Evolutionary conservation across 53 echinoderm and acorn worm genomes (phyloP).

Genomic region (Mesocentrotus franciscanus): DNA sequence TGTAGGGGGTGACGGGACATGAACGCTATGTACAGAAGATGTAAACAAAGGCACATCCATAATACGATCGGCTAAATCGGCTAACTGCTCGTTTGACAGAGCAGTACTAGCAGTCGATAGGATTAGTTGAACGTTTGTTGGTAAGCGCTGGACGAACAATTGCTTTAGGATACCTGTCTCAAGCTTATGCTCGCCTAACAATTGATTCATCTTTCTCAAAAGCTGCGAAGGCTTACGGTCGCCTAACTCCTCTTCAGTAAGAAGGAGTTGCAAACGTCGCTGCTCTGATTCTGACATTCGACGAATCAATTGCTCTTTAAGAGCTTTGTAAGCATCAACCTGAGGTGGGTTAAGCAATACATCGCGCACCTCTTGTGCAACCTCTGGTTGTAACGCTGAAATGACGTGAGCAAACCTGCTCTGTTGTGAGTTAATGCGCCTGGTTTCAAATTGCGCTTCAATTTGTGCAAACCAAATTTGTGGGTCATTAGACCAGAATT

Average conservation of each 20-base stretch:
- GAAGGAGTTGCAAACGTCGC: slow-evolving; percentile 47
- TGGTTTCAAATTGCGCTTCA: slow-evolving; percentile 70
- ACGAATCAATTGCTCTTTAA: not conserved
- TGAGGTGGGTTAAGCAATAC: slow-evolving; percentile 28
- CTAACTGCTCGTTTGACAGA: slow-evolving; percentile 17
- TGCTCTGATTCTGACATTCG: slow-evolving; percentile 51
- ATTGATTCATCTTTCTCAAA: slow-evolving; percentile 44
- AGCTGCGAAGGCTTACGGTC: slow-evolving; percentile 58
- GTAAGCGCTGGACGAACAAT: slow-evolving; percentile 42
- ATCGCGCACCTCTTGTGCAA: slow-evolving; percentile 75
- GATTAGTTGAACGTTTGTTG: slow-evolving; percentile 31
- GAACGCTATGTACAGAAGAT: too few species aligned
- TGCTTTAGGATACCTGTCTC: slow-evolving; percentile 56
- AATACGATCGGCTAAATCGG: slow-evolving; percentile 51
- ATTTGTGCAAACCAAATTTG: slow-evolving; percentile 69
- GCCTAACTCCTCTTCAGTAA: slow-evolving; percentile 56
- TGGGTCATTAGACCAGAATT: slow-evolving; percentile 71
- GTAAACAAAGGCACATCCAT: slow-evolving; percentile 27
- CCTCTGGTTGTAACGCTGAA: slow-evolving; percentile 64
- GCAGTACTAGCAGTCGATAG: slow-evolving; percentile 26
- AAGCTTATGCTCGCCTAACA: slow-evolving; percentile 22
- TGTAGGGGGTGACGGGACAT: not conserved
- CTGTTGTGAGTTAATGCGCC: slow-evolving; percentile 46
- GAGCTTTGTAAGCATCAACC: not conserved
- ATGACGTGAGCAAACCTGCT: slow-evolving; percentile 46